Conservation (phyloP, 2,888 invertebrate species). For the Caprella mutica region DNA sequence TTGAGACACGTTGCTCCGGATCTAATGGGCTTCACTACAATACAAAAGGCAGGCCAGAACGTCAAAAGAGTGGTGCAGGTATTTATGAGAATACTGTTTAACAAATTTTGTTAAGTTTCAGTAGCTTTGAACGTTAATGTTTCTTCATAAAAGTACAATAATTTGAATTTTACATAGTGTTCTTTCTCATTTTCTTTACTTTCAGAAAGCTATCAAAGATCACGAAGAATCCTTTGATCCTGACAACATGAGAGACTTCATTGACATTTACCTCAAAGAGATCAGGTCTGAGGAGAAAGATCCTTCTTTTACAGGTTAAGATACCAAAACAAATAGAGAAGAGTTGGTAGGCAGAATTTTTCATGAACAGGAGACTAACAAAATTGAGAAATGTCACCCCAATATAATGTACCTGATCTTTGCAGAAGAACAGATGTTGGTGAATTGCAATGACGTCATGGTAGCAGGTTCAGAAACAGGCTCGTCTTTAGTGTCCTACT, state of each 20-base stretch:
- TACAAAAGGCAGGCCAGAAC: constrained; percentile 56
- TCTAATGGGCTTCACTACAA: constrained; percentile 40
- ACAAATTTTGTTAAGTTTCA: neutral
- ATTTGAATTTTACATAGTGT: neutral
- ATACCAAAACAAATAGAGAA: too few relatives aligned
- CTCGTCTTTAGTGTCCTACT: constrained; percentile 52
- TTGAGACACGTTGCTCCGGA: constrained; percentile 12
- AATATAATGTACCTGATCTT: too few relatives aligned
- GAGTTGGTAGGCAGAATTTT: too few relatives aligned
- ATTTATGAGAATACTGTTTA: neutral
- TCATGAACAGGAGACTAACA: too few relatives aligned
- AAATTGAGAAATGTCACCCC: too few relatives aligned
- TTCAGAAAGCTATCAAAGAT: constrained; percentile 41
- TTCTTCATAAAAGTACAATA: neutral
- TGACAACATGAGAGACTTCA: constrained; percentile 59
- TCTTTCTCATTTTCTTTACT: too few relatives aligned
- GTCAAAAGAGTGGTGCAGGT: constrained; percentile 59
- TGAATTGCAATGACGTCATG: constrained; percentile 47
- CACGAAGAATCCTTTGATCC: constrained; percentile 56
- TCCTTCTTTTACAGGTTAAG: constrained; percentile 33
- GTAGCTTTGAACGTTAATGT: neutral
- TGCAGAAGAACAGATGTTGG: constrained; percentile 36
- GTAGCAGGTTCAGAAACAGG: constrained; percentile 61
- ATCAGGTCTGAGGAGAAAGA: constrained; percentile 23
- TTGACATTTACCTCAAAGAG: constrained; percentile 62